A percentile compares a stretch with the other conserved stretches of the same genome.
phyloP scores from a whole-genome alignment of 1,140 invertebrate genomes.

The Bombus cullumanus region DNA sequence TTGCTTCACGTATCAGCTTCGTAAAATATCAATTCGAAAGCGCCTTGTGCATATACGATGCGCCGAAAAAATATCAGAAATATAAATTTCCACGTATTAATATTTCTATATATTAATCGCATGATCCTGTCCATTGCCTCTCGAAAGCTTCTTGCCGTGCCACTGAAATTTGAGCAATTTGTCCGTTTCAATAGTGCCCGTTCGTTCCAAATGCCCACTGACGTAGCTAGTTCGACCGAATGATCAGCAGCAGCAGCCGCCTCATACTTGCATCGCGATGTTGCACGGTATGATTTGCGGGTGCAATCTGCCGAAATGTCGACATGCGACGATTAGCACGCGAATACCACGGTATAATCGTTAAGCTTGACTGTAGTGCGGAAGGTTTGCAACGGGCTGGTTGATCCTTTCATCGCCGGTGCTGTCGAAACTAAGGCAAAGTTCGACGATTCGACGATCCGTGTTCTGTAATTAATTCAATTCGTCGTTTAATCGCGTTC shows the following conservation, averaged over 20 bases:
- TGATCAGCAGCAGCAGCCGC: slow-evolving; percentile 1
- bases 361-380: slow-evolving; percentile 77
- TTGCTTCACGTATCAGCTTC: no score
- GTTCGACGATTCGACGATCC: slow-evolving; percentile 1
- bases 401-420: slow-evolving; percentile 79
- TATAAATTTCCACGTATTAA: no score
- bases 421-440: slow-evolving; percentile 65
- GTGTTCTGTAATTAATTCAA: not conserved
- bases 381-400: slow-evolving; percentile 77
- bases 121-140: not conserved
- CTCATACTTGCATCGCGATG: slow-evolving; percentile 30
- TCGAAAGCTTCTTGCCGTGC: not conserved
- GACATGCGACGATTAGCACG: slow-evolving; percentile 78
- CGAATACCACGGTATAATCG: slow-evolving; percentile 77
- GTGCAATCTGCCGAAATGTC: slow-evolving; percentile 67
- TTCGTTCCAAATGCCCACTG: not conserved
- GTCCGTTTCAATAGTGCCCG: not conserved
- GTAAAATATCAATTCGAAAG: no score
- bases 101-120: slow-evolving; percentile 2
- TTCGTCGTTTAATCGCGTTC: not conserved
- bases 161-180: slow-evolving; percentile 9
- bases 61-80: no score
- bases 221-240: not conserved
- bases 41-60: not conserved
- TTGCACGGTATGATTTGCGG: slow-evolving; percentile 74